Evolutionary conservation across 2,888 invertebrate genomes (phyloP), one percentile per base, ranked within the genome.

Genomic region (Rhagium mordax): DNA sequence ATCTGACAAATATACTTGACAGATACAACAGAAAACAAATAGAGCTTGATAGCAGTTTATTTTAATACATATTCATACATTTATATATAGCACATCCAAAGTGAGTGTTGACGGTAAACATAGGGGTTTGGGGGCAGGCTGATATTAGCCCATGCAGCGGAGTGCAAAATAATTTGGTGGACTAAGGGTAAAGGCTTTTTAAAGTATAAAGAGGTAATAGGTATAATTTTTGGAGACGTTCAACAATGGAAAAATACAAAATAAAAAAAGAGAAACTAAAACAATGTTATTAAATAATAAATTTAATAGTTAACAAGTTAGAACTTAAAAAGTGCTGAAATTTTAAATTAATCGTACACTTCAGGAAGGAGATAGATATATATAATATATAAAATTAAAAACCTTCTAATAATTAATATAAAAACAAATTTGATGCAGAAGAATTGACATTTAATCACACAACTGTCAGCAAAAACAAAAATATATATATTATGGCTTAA

Each of bases 11-110:
- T 86, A 87, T 86, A 85, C 84, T 87, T 86, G 86, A 85, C 87
- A 87, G 88, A 88, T 87, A 87, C 87, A 88, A 88, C 87, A 88
- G 87, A 88, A 88, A 88, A 88, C 87, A 87, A 88, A 83, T 87
- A 88, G 87, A 88, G 87, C 87, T 82, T 87, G 87, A 87, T 87
- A 88, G 87, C 88, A 87, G 86, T 87, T 88, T 87, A 87, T 87
- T 86, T 88, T 86, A 87, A 87, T 88, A 88, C 88, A 88, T 88
- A 88, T 88, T 88, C 87, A 88, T 88, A 88, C 88, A 88, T 88
- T 88, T 88, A 88, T 87, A 87, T 87, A 88, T 88, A 88, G 88
- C 87, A 88, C 88, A 88, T 88, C 87, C 88, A 88, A 88, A 87
- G 87, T 88, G 88, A 88, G 86, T 87, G 85, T 85, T 85, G 84